Base-by-base conservation (phyloP, 2,888 invertebrate genomes). In the Amphipyra tragopoginis region DNA sequence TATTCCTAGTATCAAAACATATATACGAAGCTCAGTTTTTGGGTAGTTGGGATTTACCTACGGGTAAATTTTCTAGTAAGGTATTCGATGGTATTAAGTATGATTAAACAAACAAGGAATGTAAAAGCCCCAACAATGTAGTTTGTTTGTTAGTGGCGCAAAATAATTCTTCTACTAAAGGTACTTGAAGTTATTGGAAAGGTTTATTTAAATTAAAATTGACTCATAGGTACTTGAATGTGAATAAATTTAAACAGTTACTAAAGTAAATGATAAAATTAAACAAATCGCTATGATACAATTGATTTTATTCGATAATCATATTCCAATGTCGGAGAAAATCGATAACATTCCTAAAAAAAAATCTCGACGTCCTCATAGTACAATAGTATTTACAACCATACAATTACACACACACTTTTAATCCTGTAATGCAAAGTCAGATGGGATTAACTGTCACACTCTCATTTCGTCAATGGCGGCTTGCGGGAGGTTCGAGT, bases 381-480 rank as follows among this genome's bases (percentile, higher is more conserved):
- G 61, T 84, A 82, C 79, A 81, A 79, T 80, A 77, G 47, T 91
- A 92, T 91, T 89, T 92, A 93, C 93, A 93, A 84, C 76, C 81
- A 78, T 84, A 84, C 79, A 86, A 82, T 84, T 81, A 78, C 68
- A 65, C 69, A 80, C 69, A 79, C 83, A 85, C 81, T 81, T 85
- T 88, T 86, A 86, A 85, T 86, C 77, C 82, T 79, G 85, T 86
- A 86, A 88, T 85, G 83, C 81, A 85, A 79, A 86, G 86, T 89
- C 83, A 82, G 80, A 81, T 80, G 82, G 82, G 76, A 88, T 89
- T 88, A 86, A 89, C 79, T 89, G 97, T 98, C 98, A 98, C 96
- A 98, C 98, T 92, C 98, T 95, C 98, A 98, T 98, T 95, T 98
- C 98, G 90, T 97, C 97, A 93, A 98, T 97, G 68, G 97, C 97